phyloP scores from a whole-genome alignment of 30 jellyfish, hydroid and myxozoan genomes.

The Aurelia sp. region DNA sequence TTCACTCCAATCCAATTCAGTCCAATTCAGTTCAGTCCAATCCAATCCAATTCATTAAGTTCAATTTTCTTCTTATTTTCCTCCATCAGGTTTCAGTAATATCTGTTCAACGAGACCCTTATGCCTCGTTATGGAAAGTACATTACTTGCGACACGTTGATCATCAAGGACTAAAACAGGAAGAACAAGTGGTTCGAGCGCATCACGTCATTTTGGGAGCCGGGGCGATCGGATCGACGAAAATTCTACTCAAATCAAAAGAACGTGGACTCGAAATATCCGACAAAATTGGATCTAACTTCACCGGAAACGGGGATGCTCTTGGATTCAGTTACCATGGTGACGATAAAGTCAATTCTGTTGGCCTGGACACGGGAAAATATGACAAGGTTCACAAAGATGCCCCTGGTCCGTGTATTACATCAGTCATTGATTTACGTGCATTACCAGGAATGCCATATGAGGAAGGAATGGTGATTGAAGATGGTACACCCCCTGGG shows the following conservation, averaged over 20 bases:
- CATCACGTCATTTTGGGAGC: constrained; percentile 74
- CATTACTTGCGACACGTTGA: constrained; percentile 37
- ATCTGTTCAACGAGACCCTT: constrained; percentile 60
- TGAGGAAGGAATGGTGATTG: constrained; percentile 44
- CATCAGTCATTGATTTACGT: constrained; percentile 60
- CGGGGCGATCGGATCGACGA: constrained; percentile 77
- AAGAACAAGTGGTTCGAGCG: constrained; percentile 67
- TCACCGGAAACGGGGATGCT: constrained; percentile 80
- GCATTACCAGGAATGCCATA: constrained; percentile 12
- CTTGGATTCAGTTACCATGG: constrained; percentile 78
- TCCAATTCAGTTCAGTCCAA: too few relatives aligned
- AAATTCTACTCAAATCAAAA: constrained; percentile 65
- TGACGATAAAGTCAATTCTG: constrained; percentile 45
- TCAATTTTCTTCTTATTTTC: too few relatives aligned
- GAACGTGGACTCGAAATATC: constrained; percentile 72
- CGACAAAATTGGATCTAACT: constrained; percentile 50
- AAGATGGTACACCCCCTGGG: constrained; percentile 79
- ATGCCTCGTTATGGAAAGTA: constrained; percentile 64
- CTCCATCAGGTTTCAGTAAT: constrained; percentile 34
- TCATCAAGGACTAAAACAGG: constrained; percentile 16
- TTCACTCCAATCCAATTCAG: too few relatives aligned
- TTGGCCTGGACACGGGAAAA: constrained; percentile 68
- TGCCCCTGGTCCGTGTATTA: constrained; percentile 78
- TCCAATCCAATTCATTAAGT: too few relatives aligned
- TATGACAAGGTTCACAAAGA: constrained; percentile 33